These are phyloP conservation scores for Siphonodentalium dalli DNA, from an alignment of 2,888 invertebrate species.

Conservation along the genomic window DNA sequence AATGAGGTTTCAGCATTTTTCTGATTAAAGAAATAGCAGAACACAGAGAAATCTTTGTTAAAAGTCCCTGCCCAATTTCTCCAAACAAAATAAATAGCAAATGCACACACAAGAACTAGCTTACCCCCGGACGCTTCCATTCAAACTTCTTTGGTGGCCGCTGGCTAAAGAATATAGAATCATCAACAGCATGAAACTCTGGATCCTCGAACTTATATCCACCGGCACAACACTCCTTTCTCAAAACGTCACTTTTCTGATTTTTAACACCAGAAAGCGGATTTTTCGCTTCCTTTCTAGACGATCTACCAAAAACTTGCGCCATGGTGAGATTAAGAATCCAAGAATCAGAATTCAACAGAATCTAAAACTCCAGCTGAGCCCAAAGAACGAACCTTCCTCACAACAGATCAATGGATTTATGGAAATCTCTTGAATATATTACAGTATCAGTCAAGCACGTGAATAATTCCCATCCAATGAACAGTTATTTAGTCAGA, in stretches of 20 bases:
- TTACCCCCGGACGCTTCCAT: conserved; percentile 84
- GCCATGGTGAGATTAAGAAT: too few species aligned
- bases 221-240: conserved; percentile 74
- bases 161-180: conserved; percentile 83
- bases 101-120: conserved; percentile 17
- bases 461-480: too few species aligned
- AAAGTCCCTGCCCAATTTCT: neutral
- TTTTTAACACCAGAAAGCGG: conserved; percentile 21
- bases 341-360: too few species aligned
- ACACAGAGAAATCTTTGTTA: too few species aligned
- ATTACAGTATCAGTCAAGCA: too few species aligned
- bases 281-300: conserved; percentile 22
- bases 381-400: neutral
- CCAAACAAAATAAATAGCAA: neutral
- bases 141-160: conserved; percentile 82
- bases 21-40: too few species aligned
- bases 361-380: too few species aligned
- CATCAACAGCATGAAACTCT: conserved; percentile 82
- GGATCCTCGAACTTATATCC: conserved; percentile 88
- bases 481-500: too few species aligned
- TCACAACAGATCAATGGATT: neutral
- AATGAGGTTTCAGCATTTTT: too few species aligned
- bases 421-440: too few species aligned
- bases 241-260: conserved; percentile 90
- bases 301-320: conserved; percentile 7